Conservation (phyloP, 2,797 vertebrate species). For the Hipposideros larvatus region DNA sequence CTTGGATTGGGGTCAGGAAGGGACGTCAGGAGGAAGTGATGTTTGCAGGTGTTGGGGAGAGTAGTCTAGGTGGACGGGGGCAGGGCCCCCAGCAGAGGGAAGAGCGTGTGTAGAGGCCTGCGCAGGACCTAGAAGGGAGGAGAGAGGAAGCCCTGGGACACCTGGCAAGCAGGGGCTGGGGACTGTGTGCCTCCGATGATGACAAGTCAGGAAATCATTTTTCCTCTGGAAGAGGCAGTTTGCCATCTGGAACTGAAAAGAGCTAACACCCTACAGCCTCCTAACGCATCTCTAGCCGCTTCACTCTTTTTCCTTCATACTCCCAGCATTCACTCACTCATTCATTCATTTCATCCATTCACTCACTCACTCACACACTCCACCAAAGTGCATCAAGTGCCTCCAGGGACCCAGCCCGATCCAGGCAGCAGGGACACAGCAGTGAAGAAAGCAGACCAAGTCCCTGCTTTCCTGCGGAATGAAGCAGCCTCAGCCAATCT, state of each 20-base stretch:
- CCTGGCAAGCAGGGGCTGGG: background rate
- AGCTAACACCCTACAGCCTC: background rate
- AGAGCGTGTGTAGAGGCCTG: background rate
- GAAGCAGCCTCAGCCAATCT: background rate
- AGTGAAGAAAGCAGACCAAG: background rate
- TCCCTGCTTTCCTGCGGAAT: accelerated
- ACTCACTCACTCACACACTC: background rate
- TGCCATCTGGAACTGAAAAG: slow-evolving; percentile 18
- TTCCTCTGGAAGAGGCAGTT: background rate
- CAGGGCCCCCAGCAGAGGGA: background rate
- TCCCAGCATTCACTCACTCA: background rate
- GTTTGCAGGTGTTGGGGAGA: background rate
- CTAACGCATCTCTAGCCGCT: background rate
- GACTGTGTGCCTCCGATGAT: background rate
- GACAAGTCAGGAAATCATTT: background rate
- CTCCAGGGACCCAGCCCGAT: background rate
- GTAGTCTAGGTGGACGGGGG: background rate
- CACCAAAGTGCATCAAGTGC: background rate
- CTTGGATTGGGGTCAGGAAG: background rate
- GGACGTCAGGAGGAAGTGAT: background rate
- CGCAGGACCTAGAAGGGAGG: accelerated
- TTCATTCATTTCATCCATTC: background rate
- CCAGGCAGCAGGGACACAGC: too few species aligned
- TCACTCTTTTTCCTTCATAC: background rate
- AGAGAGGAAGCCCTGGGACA: background rate